These are phyloP conservation scores for Mellivora capensis DNA, from an alignment of 2,113 vertebrate species.

Conservation along the genomic window DNA sequence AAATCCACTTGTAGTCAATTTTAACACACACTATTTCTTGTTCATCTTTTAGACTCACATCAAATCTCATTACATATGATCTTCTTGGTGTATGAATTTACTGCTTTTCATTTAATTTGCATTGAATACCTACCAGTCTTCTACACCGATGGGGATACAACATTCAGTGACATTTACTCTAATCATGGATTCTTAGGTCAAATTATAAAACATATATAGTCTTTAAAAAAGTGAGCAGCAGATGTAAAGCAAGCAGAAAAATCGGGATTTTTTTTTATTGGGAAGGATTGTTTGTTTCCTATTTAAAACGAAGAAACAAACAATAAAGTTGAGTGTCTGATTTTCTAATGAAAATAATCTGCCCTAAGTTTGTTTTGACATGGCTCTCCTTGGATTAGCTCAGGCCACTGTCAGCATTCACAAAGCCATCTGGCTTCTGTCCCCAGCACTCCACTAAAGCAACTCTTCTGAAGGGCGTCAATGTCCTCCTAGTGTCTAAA, in stretches of 20 bases:
- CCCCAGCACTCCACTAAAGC: neutral
- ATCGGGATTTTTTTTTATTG: neutral
- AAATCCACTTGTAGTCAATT: neutral
- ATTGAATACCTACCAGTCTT: neutral
- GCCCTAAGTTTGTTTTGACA: neutral
- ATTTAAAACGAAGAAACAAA: neutral
- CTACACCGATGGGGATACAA: neutral
- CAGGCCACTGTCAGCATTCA: neutral
- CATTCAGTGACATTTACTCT: neutral
- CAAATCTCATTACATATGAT: neutral
- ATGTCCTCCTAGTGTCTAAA: neutral
- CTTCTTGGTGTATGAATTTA: neutral
- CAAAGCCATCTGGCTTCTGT: conserved; percentile 23
- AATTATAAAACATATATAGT: neutral
- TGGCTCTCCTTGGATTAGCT: neutral
- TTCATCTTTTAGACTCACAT: neutral
- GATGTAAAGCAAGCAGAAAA: neutral
- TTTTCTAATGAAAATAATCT: conserved; percentile 25
- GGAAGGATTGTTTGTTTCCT: neutral
- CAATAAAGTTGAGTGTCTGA: neutral
- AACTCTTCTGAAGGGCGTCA: neutral
- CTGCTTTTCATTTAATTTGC: neutral
- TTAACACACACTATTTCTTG: neutral
- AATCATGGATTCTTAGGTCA: conserved; percentile 9
- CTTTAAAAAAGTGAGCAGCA: neutral